Base-by-base conservation (phyloP, 64 coral and sea anemone genomes). In the Pocillopora verrucosa region DNA sequence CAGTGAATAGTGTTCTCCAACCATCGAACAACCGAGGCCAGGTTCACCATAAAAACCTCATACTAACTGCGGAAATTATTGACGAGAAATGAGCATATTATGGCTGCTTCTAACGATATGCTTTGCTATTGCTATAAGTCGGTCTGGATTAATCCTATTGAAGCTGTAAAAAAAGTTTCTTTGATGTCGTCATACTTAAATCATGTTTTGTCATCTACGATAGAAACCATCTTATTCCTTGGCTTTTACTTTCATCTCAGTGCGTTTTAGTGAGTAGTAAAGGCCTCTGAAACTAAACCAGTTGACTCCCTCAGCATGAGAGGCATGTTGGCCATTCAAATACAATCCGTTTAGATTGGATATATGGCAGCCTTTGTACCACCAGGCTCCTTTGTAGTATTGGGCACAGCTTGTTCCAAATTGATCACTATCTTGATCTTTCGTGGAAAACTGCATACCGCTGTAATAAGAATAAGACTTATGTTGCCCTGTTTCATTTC, bases 281-380 rank as follows among this genome's bases (percentile, higher is more conserved):
- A 1, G 11, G 9, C 74, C 87, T 26, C 41, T 77, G 51, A 72
- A 89, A 2, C 22, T n/a, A 0, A 4, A 0, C 87, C 87, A 89
- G 70, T 61, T 78, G 72, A 89, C 34, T 24, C 87, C 87, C 19
- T 89, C 58, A 13, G 70, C 57, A 34, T 35, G 13, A 16, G 59
- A 61, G 34, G 51, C 25, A 59, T 89, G 87, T 16, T 10, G 22
- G 11, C 58, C 87, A 36, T 17, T 73, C 5, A 76, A 58, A 34
- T 89, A 89, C 75, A 59, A 19, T 26, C 87, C 74, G 74, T 89
- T 89, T 0, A 78, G 87, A 65, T 89, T 89, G 22, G 74, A 14
- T 0, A 0, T 10, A 13, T 36, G 59, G 16, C 87, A 89, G 10
- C 1, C 25, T 0, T 20, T 64, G n/a, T 89, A 89, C 87, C 87